Evolutionary conservation across 2,113 vertebrate genomes (phyloP), one percentile per base, ranked within the genome.

Genomic region (Urocitellus parryii): DNA sequence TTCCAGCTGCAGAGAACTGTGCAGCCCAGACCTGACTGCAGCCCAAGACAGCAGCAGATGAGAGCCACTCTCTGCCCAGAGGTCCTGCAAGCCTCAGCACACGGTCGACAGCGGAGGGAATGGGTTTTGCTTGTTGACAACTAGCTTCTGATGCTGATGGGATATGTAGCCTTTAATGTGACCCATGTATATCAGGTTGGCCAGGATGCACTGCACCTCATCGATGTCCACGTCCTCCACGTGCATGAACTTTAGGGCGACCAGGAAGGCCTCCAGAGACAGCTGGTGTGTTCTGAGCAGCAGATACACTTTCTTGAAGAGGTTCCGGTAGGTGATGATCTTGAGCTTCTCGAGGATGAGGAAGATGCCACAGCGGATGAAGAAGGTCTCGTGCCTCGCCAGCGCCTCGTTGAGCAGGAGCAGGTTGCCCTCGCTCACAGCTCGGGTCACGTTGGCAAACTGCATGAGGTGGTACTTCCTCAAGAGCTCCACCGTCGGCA

Each of bases 101-200:
- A 99, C 98, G 0, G 99, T 99, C 51, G 99, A 99, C 58, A 99
- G 98, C 0, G 99, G 98, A 68, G 99, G 99, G 97, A 99, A 99
- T 0, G 99, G 99, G 80, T 99, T 99, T 97, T 99, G 99, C 98
- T 99, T 99, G 97, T 99, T 99, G 98, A 99, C 99, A 4, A 99
- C 99, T 20, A 99, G 99, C 96, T 99, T 99, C 98, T 99, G 99
- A 97, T 99, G 99, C 98, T 99, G 99, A 84, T 99, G 99, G 37
- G 99, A 99, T 97, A 99, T 99, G 97, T 99, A 99, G 79, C 99
- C 99, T 98, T 99, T 99, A 95, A 99, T 99, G 98, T 99, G 99
- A 95, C 99, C 99, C 99, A 99, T 99, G 97, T 99, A 99, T 87
- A 99, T 99, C 51, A 99, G 99, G 98, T 99, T 99, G 80, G 99